These are phyloP conservation scores for Brachionus paranguensis DNA, from an alignment of 1,140 invertebrate species.

Conservation along the genomic window DNA sequence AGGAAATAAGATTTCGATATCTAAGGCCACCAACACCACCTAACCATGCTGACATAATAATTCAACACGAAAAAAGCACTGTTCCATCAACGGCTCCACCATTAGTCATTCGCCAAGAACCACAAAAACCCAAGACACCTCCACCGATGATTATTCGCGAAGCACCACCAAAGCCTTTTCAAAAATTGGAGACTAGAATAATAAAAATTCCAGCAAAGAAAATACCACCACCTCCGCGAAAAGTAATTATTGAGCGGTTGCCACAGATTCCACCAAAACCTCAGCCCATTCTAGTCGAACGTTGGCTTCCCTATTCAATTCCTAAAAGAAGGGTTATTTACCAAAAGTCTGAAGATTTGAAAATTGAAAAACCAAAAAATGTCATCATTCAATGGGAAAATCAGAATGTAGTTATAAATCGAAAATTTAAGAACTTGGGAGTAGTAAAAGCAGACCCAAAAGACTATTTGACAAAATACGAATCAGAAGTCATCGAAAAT, in stretches of 20 bases:
- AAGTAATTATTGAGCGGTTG: constrained; percentile 37
- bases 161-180: background rate
- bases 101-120: constrained; percentile 34
- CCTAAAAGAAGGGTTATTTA: constrained; percentile 33
- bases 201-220: background rate
- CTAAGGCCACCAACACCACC: constrained; percentile 33
- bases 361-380: background rate
- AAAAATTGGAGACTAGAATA: background rate
- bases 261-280: constrained; percentile 37
- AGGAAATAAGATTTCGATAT: constrained; percentile 33
- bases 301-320: constrained; percentile 32
- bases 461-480: constrained; percentile 17
- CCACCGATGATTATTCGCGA: constrained; percentile 34
- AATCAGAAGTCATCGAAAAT: background rate
- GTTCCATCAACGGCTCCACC: constrained; percentile 21
- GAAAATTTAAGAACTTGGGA: constrained; percentile 22
- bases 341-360: background rate
- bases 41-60: constrained; percentile 28
- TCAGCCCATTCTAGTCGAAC: constrained; percentile 35
- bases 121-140: background rate
- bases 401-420: background rate
- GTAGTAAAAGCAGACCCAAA: constrained; percentile 34
- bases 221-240: constrained; percentile 33
- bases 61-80: background rate
- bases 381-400: constrained; percentile 33